phyloP scores from a whole-genome alignment of 2,797 vertebrate genomes.

The Macrochelys suwanniensis region DNA sequence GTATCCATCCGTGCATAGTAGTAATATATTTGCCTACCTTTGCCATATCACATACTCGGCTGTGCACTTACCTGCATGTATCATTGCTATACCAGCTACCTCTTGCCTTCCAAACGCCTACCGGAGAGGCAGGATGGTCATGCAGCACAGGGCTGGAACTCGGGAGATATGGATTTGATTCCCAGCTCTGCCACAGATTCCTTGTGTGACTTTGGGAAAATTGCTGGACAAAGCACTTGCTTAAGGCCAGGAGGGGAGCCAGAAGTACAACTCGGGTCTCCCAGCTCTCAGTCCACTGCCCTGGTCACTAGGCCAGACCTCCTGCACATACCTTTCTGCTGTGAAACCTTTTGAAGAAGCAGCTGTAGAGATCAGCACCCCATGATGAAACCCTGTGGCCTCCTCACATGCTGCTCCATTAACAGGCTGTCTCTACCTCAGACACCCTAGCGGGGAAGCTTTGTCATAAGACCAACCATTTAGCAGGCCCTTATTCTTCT shows the following conservation, averaged over 20 bases:
- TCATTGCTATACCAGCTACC: neutral
- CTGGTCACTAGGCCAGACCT: neutral
- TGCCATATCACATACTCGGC: neutral
- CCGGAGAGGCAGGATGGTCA: neutral
- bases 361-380: neutral
- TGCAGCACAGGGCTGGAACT: neutral
- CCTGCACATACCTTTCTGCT: neutral
- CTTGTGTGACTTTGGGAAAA: neutral
- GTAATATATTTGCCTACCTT: neutral
- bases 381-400: neutral
- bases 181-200: neutral
- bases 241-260: too few species aligned
- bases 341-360: neutral
- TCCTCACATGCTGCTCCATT: neutral
- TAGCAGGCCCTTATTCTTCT: neutral
- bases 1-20: too few species aligned
- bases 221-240: neutral
- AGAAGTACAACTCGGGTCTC: too few species aligned
- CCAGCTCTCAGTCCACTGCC: neutral
- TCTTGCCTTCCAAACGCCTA: neutral
- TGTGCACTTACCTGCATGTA: neutral
- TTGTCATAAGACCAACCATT: neutral
- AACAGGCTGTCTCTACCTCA: neutral
- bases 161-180: neutral
- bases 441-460: neutral